Evolutionary conservation across 2,888 invertebrate species (phyloP), one percentile per base, ranked within the genome.

Genomic region (Aplocera efformata): DNA sequence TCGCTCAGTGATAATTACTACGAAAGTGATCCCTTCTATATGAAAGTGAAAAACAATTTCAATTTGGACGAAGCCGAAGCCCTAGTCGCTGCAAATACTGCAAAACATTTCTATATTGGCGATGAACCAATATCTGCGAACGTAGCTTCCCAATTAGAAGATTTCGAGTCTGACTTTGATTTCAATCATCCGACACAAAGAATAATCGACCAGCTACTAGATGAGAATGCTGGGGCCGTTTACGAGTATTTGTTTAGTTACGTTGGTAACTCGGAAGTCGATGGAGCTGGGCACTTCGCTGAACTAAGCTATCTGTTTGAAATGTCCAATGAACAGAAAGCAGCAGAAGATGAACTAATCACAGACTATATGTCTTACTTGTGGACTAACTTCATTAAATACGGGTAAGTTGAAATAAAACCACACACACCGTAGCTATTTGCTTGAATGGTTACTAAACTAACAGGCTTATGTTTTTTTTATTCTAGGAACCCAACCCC

Each of bases 371-470:
- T 85, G 9, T 70, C 75, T 8, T 69, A 67, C 9, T 52, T 86
- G 39, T 86, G 86, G 86, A 50, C 77, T 0, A 85, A 86, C 52
- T 86, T 86, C 36, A 68, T 86, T 1, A 86, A 85, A 69, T 72
- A 68, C 48, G 86, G 84, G 86, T 86, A 64, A 67, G 70, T 58
- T 23, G 7, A 13, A n/a, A 6, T n/a, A n/a, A n/a, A 22, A 7
- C 8, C 27, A 5, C n/a, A 1, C 7, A 6, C 11, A 28, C 4
- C 22, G 8, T 6, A 10, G 9, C 11, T 26, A 6, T 7, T 3
- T 10, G 11, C n/a, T n/a, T n/a, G n/a, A n/a, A n/a, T n/a, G n/a
- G 7, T 10, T 20, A 8, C 1, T 10, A 10, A 3, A 3, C 7
- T 26, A 22, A 10, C n/a, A 7, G 9, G 11, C 7, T 27, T 23